Percentiles rank a stretch among this genome's conserved stretches.
phyloP scores from a whole-genome alignment of 92 coral and sea anemone genomes.

The Epizoanthus scotinus region DNA sequence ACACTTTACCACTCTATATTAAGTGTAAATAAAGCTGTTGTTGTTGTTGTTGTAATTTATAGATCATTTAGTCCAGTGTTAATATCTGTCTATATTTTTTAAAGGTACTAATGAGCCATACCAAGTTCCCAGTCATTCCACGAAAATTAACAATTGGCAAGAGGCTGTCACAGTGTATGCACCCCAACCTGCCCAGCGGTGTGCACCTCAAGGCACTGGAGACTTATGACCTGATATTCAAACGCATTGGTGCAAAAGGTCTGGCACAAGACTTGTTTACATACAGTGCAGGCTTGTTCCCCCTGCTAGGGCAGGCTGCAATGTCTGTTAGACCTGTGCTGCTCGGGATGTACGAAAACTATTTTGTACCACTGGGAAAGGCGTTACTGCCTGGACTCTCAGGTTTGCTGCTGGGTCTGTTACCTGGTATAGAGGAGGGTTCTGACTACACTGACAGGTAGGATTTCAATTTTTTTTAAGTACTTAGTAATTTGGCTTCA shows the following conservation, averaged over 20 bases:
- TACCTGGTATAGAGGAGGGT: conserved; percentile 97
- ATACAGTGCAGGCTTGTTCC: conserved; percentile 90
- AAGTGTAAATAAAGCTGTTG: no score
- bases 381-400: conserved; percentile 86
- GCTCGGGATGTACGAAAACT: conserved; percentile 84
- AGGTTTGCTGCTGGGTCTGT: conserved; percentile 79
- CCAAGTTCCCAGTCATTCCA: conserved; percentile 88
- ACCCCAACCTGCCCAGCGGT: conserved; percentile 94
- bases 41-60: no score
- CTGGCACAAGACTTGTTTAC: conserved; percentile 91
- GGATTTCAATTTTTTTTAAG: not conserved
- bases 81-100: not conserved
- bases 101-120: conserved; percentile 72
- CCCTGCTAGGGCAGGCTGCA: conserved; percentile 90
- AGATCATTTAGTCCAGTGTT: no score
- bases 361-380: conserved; percentile 82
- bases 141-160: conserved; percentile 91
- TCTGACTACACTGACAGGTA: conserved; percentile 97
- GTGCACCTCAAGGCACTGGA: conserved; percentile 94
- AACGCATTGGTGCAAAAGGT: conserved; percentile 85
- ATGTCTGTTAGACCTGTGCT: conserved; percentile 93
- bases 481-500: not conserved
- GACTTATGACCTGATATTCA: conserved; percentile 88
- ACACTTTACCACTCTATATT: no score
- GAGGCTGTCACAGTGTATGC: conserved; percentile 90